A percentile compares a stretch with the other conserved stretches of the same genome.
phyloP scores from a whole-genome alignment of 2,113 vertebrate genomes.

The Oenanthe melanoleuca region DNA sequence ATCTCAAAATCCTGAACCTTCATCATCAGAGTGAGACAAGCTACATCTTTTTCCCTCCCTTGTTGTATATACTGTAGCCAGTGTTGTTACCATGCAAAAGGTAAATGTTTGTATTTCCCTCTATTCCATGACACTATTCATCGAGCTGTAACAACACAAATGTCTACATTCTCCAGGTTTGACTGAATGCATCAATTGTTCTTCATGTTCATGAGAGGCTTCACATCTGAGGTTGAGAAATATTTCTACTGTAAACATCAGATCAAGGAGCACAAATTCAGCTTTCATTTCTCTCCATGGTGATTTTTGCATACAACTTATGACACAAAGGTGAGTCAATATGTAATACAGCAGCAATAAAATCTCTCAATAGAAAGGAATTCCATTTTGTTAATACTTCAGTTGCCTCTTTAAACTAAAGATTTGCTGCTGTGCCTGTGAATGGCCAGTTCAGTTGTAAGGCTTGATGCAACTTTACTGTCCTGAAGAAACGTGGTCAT shows the following conservation, averaged over 20 bases:
- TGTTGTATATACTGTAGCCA: not conserved
- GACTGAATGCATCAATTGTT: slow-evolving; percentile 46
- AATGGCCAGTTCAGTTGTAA: not conserved
- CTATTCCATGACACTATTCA: not conserved
- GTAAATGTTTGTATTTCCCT: slow-evolving; percentile 2
- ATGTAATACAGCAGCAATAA: not conserved
- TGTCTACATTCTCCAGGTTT: not conserved
- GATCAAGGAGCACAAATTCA: slow-evolving; percentile 4
- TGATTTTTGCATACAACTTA: slow-evolving; percentile 2
- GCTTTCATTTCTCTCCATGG: slow-evolving; percentile 52
- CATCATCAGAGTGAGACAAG: not conserved
- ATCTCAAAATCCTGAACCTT: not conserved
- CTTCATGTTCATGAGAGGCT: not conserved
- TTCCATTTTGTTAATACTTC: not conserved
- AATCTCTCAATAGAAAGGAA: not conserved
- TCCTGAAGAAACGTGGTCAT: not conserved
- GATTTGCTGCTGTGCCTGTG: not conserved
- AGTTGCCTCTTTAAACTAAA: slow-evolving; percentile 12
- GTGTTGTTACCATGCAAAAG: not conserved
- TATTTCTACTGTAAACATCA: slow-evolving; percentile 53
- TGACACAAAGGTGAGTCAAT: not conserved
- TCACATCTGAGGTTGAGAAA: slow-evolving; percentile 38
- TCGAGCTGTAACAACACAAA: not conserved
- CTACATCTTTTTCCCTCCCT: not conserved
- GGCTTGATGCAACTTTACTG: not conserved